These are phyloP conservation scores for Drosophila varians DNA, from an alignment of 1,140 invertebrate species.

Conservation along the genomic window DNA sequence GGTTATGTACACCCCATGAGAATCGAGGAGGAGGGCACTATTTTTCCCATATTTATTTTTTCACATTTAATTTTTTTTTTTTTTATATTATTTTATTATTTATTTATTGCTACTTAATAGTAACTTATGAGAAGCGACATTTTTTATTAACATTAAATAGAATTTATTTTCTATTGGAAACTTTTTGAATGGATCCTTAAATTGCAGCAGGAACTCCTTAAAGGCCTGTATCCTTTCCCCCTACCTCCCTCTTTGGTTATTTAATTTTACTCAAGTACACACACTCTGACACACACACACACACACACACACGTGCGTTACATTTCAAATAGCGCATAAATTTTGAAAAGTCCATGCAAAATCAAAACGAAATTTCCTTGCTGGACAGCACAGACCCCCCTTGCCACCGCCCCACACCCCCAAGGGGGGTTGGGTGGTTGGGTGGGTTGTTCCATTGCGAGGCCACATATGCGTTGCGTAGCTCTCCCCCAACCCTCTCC, in stretches of 20 bases:
- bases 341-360: constrained; percentile 71
- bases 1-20: too few species aligned
- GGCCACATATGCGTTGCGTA: constrained; percentile 58
- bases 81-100: too few species aligned
- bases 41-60: too few species aligned
- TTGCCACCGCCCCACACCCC: too few species aligned
- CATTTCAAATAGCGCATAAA: constrained; percentile 72
- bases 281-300: constrained; percentile 23
- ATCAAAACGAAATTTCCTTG: constrained; percentile 71
- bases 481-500: not conserved
- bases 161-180: too few species aligned
- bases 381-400: constrained; percentile 55
- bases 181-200: not conserved
- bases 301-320: constrained; percentile 54
- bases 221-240: not conserved
- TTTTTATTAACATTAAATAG: too few species aligned
- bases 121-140: too few species aligned
- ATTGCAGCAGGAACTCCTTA: not conserved
- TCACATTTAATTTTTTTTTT: too few species aligned
- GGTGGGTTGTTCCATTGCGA: constrained; percentile 3
- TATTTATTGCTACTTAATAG: too few species aligned
- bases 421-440: not conserved
- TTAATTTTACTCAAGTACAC: constrained; percentile 37
- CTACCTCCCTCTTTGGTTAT: constrained; percentile 10
- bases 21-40: too few species aligned